Evolutionary conservation across 53 echinoderm and acorn worm genomes (phyloP), one percentile per base, ranked within the genome.

Genomic region (Hippasteria phrygiana): DNA sequence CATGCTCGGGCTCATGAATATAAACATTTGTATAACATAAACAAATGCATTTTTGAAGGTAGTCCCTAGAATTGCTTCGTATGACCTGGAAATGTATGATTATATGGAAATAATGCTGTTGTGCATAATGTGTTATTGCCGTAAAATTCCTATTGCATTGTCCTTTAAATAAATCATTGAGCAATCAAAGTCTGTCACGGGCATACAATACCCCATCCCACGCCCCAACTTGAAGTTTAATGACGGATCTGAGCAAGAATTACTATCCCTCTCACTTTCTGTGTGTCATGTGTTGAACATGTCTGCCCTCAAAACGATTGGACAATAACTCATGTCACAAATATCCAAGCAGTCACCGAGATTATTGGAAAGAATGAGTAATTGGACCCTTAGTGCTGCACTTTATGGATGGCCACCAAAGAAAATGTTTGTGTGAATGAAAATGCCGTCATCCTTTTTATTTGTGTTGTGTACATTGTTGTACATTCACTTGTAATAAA

Each of bases 221-320:
- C 69, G 5, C 9, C 32, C 26, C 16, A 35, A 7, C 65, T 31
- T 65, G 9, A 9, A 67, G 69, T 67, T 67, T 6, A 36, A 67
- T 67, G 14, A 8, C 10, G 13, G 37, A 18, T 36, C 41, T 31
- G n/a, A 36, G 20, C 55, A 54, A 51, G 41, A 55, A 77, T 51
- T 77, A 77, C 34, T 20, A 77, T 6, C 17, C 22, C 24, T 79
- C 38, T 79, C 62, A 62, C 79, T 79, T 79, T 79, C 40, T 59
- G 37, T 79, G 59, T 79, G 79, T 79, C 79, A 41, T 56, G 62
- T 62, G 38, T 24, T 9, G 46, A 43, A 33, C 59, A 55, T 5
- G 20, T 35, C 37, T 54, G 53, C 54, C 38, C 51, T 50, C 34
- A 3, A 22, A 33, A 6, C 5, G 54, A 78, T 54, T 78, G 54